Base-by-base conservation (phyloP, 1,140 invertebrate genomes). In the Bombus fervidus region DNA sequence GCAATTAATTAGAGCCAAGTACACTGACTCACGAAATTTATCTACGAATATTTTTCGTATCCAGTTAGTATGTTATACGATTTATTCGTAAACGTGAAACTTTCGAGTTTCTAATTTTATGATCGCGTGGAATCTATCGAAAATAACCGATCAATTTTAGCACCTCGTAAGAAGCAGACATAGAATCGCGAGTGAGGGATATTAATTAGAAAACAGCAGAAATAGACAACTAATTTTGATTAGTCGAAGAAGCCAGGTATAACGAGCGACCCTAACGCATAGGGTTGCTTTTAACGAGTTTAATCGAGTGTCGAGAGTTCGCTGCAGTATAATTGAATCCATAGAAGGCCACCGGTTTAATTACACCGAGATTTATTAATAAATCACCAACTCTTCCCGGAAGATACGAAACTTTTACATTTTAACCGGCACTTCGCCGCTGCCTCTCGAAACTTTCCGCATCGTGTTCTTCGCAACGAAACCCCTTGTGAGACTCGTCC, bases 301-400 rank as follows among this genome's bases (percentile, higher is more conserved):
- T 82, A 74, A 82, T 82, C 71, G 81, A 82, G 41, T 82, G 34
- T 74, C 57, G 69, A 62, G 53, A 75, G 69, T 75, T 74, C 9
- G 71, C 53, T 13, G n/a, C 34, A 47, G 39, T 59, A 73, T 74
- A 82, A 82, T 73, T 82, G 81, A 82, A 74, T 74, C 69, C 81
- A 43, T 74, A 62, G 77, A 69, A 53, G 41, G 15, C 22, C 15
- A 34, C 43, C 62, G 64, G 78, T n/a, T 68, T 82, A 82, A 82
- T 75, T 82, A 75, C 31, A 64, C 53, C 37, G 18, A 82, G 69
- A 82, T 64, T 75, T 75, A 82, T 82, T 82, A 82, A 82, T 64
- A 82, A 82, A 82, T 73, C 74, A 75, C 57, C 53, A 82, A 64
- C 57, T 75, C 39, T 37, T 37, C 10, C 5, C 34, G 34, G 57